These are phyloP conservation scores for Lophius piscatorius DNA, from an alignment of 2,113 vertebrate genomes.

Conservation along the genomic window DNA sequence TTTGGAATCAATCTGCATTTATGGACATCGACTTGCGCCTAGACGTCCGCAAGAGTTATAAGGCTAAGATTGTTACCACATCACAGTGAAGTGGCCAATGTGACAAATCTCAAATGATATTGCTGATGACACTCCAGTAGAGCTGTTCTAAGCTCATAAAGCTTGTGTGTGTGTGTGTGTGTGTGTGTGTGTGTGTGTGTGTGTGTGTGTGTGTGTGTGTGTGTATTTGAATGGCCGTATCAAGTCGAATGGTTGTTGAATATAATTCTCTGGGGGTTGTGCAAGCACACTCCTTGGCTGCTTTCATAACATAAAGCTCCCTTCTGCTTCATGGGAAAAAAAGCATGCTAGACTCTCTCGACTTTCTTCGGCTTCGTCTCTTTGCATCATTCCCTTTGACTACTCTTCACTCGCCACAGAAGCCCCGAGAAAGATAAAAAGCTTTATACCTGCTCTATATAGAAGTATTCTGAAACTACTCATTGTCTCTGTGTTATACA, in stretches of 20 bases:
- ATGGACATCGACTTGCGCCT: constrained; percentile 46
- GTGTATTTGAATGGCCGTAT: constrained; percentile 67
- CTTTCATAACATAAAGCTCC: constrained; percentile 56
- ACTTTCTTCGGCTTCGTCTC: constrained; percentile 16
- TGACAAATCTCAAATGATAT: constrained; percentile 56
- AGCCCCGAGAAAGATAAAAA: constrained; percentile 20
- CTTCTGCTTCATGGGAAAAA: constrained; percentile 8
- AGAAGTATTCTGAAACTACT: constrained; percentile 9
- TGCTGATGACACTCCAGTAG: constrained; percentile 41
- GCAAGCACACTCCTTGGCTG: constrained; percentile 27
- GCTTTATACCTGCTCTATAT: too few species aligned
- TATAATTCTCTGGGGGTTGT: constrained; percentile 47
- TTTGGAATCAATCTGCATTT: constrained; percentile 41
- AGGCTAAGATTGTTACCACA: constrained; percentile 30
- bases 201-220: constrained; percentile 19
- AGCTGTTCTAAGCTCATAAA: constrained; percentile 14
- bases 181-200: constrained; percentile 6
- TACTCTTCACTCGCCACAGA: not conserved
- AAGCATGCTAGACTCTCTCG: constrained; percentile 9
- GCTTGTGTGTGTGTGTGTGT: not conserved
- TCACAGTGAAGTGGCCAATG: constrained; percentile 35
- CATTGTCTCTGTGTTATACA: not conserved
- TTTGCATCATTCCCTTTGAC: constrained; percentile 38
- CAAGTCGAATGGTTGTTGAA: constrained; percentile 57
- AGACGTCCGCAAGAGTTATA: constrained; percentile 46